Base-by-base conservation (phyloP, 2,888 invertebrate species). In the Stenolophus ochropezus region DNA sequence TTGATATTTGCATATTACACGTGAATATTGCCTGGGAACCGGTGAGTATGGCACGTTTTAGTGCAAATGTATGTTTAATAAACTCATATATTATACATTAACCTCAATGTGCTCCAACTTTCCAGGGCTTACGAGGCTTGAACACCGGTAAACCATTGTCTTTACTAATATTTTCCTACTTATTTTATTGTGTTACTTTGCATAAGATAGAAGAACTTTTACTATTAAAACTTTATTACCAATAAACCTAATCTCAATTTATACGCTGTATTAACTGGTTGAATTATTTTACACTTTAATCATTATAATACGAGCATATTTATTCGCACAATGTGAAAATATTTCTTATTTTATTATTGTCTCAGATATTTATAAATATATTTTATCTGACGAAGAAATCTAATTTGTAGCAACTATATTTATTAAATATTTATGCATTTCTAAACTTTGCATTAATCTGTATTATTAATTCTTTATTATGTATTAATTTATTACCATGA, bases 51-150 rank as follows among this genome's bases (percentile, higher is more conserved):
- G 11, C n/a, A 69, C 53, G 33, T 71, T 79, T 71, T 79, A 79
- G 79, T 79, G 79, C 79, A 79, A 79, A 79, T 79, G 71, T 79
- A 53, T 71, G 71, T 79, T 71, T 79, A 79, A 79, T 79, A 79
- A 79, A 69, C 71, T 53, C 69, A 69, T 79, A 79, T 79, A 79
- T 71, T 53, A 79, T 79, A 42, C 79, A 79, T 79, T 69, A 79
- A 69, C 51, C 47, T 51, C 20, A 49, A 49, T 73, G 49, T 73
- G 6, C 47, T 25, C 6, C 1, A 25, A 61, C 23, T 61, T 61
- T 27, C 61, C 25, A 3, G 3, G 61, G 61, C 27, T 25, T 27
- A 61, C 61, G 33, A 42, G 11, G 33, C 33, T 6, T 42, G 8
- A 42, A 42, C 33, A 42, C 33, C 33, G 33, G 33, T 42, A 42